Evolutionary conservation across 2,113 vertebrate species (phyloP), one percentile per base, ranked within the genome.

Genomic region (Vimba vimba): DNA sequence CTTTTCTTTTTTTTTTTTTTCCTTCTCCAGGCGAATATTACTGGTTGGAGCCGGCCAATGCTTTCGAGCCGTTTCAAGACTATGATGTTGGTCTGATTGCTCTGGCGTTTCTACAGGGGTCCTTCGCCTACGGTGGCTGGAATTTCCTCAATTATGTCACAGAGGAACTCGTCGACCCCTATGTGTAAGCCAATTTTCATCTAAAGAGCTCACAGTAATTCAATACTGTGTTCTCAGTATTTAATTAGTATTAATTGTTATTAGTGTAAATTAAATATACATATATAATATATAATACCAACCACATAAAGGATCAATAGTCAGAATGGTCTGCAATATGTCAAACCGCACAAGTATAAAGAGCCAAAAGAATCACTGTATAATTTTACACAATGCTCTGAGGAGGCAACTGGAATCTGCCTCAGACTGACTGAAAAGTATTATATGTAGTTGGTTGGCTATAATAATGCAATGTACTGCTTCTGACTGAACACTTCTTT

Each of bases 111-210:
- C 94, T 98, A 59, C 97, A 98, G 88, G 97, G 97, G 62, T 98
- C 97, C 57, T 98, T 98, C 13, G 97, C 97, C 83, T 98, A 98
- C 0, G 97, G 96, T 60, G 97, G 97, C 43, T 98, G 97, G 97
- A 98, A 98, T 91, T 98, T 98, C 91, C 96, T 98, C 81, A 98
- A 98, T 95, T 98, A 98, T 52, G 97, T 98, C 90, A 98, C 97
- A 1, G 97, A 98, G 88, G 97, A 98, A 89, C 94, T 98, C 90
- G 96, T 97, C 33, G 95, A 98, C 90, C 97, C 97, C 45, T 96
- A 97, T 78, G 96, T 96, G 97, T 98, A 94, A 96, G 90, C 27
- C 17, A 9, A 19, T 30, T 82, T 15, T 0, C 23, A 43, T 23
- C n/a, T n/a, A 52, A 33, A 57, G 21, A 60, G 36, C 62, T 69